Evolutionary conservation across 2,888 invertebrate species (phyloP), one percentile per base, ranked within the genome.

Genomic region (Netelia virgata): DNA sequence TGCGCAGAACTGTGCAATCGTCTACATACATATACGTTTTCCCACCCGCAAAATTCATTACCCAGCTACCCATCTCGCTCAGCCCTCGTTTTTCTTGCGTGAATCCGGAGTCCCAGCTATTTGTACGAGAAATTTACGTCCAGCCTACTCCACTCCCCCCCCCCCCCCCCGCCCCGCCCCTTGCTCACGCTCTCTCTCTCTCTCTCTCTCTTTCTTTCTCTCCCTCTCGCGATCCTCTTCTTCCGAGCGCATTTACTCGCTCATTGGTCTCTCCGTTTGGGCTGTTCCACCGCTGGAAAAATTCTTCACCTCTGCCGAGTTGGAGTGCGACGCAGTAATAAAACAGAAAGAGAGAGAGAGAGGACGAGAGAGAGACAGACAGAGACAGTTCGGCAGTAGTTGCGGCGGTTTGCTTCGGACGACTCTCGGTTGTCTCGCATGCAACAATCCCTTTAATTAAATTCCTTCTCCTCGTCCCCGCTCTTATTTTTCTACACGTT

Each of bases 41-140:
- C 11, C 77, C 85, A 86, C 82, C 86, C 86, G 79, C 82, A 82
- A 89, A 88, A 88, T 89, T 89, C 88, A 89, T 90, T 90, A 89
- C 87, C 82, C 87, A 77, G 82, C 83, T 53, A 77, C 63, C 61
- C 73, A 61, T 50, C 66, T 68, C 68, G 69, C 68, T 63, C 68
- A 50, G 18, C 63, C 68, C 69, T 77, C 55, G 61, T 28, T 59
- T 20, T 68, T 53, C 79, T 87, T 63, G 83, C 80, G 82, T 72
- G 79, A 36, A 63, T 77, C 70, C 81, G 69, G 83, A 57, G 64
- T 57, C 66, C 70, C 68, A 64, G 75, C 79, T 85, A 85, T 85
- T 85, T 84, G 78, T 75, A 84, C 78, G 82, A 79, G 82, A 89
- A 89, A 88, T 90, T 89, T 89, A 85, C 88, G 88, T 87, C 84